Base-by-base conservation (phyloP, 2,797 vertebrate species). In the Pyrrhura leucotis region DNA sequence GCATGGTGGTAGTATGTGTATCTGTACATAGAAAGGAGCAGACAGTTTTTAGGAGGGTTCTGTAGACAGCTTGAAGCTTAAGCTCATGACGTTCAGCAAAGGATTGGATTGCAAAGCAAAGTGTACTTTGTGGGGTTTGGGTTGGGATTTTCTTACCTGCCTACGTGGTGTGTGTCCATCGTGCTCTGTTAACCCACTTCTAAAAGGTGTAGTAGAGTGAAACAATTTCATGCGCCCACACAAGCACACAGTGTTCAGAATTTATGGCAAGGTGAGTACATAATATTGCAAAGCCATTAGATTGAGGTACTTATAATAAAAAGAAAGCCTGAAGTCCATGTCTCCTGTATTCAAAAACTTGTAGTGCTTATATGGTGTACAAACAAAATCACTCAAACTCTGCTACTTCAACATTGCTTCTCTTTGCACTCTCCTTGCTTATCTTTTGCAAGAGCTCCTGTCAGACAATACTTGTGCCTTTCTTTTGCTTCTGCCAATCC, bases 1-100 rank as follows among this genome's bases (percentile, higher is more conserved):
- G 26, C 35, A 1, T 4, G 63, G 23, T 47, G 67, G 8, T 40
- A 28, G 6, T 7, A 4, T 7, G 21, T 35, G 0, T 28, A 2
- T 33, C 56, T 85, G 59, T 6, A 14, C 42, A 0, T 13, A 4
- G 5, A 11, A 29, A 26, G 56, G 50, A 68, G 3, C 15, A 22
- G 7, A 19, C 21, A 4, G 4, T 26, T 21, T 37, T 35, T 2
- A 9, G 53, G 33, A 54, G 47, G 14, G 9, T n/a, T n/a, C 1
- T 15, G 6, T 3, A 31, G 35, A 10, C 48, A 50, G 31, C 11
- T 7, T 29, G 31, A 12, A 29, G 39, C 45, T 42, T 9, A 10
- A 74, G 68, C 54, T 45, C 50, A 69, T 29, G 29, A 3, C 1
- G 7, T 40, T 5, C 37, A 19, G 58, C 29, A 12, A 39, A 54